Conservation (phyloP, 2,888 invertebrate species). For the Tetanocera ferruginea region DNA sequence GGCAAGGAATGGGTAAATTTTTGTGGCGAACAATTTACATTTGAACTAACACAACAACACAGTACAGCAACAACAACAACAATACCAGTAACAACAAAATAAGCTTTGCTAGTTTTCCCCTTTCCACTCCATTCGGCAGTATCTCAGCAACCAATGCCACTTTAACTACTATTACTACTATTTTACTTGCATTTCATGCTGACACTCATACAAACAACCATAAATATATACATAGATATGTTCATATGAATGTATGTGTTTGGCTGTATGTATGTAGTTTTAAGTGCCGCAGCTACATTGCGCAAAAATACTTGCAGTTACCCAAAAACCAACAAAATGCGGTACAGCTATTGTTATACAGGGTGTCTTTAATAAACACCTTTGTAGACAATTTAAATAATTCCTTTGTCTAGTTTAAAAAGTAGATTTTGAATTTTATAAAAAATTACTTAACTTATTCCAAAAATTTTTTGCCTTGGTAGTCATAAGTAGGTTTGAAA, state of each 20-base stretch:
- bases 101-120: slow-evolving; percentile 4
- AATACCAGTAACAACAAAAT: background rate
- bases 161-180: slow-evolving; percentile 22
- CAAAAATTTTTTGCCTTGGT: no score
- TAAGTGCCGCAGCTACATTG: slow-evolving; percentile 14
- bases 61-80: slow-evolving; percentile 10
- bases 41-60: slow-evolving; percentile 6
- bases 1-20: background rate
- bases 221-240: background rate
- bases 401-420: no score
- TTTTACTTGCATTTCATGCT: background rate
- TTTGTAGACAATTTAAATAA: background rate
- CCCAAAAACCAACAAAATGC: slow-evolving; percentile 26
- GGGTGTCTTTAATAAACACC: background rate
- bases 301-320: slow-evolving; percentile 25
- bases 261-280: background rate
- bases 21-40: background rate
- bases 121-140: background rate
- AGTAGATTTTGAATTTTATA: no score
- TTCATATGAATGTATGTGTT: background rate
- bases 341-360: slow-evolving; percentile 17
- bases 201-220: background rate
- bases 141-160: slow-evolving; percentile 23
- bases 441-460: no score
- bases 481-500: no score